A percentile compares a stretch with the other conserved stretches of the same genome.
Conservation (phyloP, 2,113 vertebrate genomes). For the Megatriorchis doriae region DNA sequence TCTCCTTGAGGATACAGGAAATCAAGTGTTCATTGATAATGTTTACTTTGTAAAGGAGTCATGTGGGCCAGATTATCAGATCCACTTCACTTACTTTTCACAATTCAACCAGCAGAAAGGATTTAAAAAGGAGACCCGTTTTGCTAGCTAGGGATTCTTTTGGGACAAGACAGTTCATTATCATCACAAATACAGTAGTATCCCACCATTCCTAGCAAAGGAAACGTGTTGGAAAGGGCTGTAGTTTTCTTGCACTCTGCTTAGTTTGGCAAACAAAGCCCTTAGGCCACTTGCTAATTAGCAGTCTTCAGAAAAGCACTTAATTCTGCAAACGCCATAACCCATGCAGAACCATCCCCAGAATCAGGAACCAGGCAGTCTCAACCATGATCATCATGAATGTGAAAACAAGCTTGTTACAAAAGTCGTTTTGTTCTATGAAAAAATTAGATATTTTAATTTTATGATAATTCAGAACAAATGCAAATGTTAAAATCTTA, state of each 20-base stretch:
- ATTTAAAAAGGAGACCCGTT: neutral
- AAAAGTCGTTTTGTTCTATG: neutral
- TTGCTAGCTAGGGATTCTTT: neutral
- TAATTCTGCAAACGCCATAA: neutral
- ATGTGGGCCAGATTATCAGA: slow-evolving; percentile 9
- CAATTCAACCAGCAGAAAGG: neutral
- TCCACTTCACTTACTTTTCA: neutral
- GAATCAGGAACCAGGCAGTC: neutral
- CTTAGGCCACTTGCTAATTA: neutral
- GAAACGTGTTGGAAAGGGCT: neutral
- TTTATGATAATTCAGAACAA: neutral
- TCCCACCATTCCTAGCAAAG: neutral
- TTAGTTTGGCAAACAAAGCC: neutral
- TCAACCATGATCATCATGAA: neutral
- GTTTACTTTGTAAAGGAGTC: slow-evolving; percentile 15
- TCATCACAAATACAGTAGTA: neutral
- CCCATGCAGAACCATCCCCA: neutral
- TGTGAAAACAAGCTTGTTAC: neutral
- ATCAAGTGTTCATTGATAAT: slow-evolving; percentile 31
- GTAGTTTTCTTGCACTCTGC: neutral
- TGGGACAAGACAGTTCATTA: neutral
- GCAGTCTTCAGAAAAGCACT: neutral
- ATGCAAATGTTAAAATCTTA: neutral
- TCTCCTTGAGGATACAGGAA: slow-evolving; percentile 40
- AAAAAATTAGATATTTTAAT: neutral